phyloP scores from a whole-genome alignment of 2,888 invertebrate species.

The Philereme vetulata region DNA sequence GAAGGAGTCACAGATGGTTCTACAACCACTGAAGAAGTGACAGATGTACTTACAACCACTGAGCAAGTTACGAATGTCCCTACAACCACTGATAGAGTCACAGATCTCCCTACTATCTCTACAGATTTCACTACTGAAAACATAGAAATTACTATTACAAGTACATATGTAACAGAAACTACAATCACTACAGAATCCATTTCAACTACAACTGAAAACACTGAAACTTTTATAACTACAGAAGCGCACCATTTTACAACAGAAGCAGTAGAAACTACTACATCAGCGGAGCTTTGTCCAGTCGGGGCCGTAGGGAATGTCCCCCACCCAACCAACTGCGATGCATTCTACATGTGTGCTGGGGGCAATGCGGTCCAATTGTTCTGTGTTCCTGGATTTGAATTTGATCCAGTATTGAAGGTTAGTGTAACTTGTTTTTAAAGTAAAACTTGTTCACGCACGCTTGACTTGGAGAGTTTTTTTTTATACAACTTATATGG shows the following conservation, averaged over 20 bases:
- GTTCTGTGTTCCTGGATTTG: slow-evolving; percentile 47
- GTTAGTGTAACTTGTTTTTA: slow-evolving; percentile 23
- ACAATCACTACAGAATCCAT: neutral
- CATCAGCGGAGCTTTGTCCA: slow-evolving; percentile 41
- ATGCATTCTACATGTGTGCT: slow-evolving; percentile 53
- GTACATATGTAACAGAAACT: too few species aligned
- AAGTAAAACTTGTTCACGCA: too few species aligned
- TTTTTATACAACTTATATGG: too few species aligned
- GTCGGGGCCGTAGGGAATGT: slow-evolving; percentile 47
- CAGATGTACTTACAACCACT: too few species aligned
- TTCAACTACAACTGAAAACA: slow-evolving; percentile 10
- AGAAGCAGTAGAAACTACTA: slow-evolving; percentile 21
- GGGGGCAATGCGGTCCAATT: slow-evolving; percentile 46
- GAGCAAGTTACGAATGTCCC: too few species aligned
- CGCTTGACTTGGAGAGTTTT: too few species aligned
- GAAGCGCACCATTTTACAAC: neutral
- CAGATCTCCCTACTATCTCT: too few species aligned
- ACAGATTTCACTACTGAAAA: too few species aligned
- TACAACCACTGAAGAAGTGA: too few species aligned
- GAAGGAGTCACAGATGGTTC: too few species aligned
- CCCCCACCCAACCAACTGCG: slow-evolving; percentile 51
- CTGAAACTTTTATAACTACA: slow-evolving; percentile 12
- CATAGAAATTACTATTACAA: too few species aligned
- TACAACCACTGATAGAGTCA: too few species aligned
- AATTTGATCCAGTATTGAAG: slow-evolving; percentile 45